Base-by-base conservation (phyloP, 64 coral and sea anemone species). In the Porites australiensis region DNA sequence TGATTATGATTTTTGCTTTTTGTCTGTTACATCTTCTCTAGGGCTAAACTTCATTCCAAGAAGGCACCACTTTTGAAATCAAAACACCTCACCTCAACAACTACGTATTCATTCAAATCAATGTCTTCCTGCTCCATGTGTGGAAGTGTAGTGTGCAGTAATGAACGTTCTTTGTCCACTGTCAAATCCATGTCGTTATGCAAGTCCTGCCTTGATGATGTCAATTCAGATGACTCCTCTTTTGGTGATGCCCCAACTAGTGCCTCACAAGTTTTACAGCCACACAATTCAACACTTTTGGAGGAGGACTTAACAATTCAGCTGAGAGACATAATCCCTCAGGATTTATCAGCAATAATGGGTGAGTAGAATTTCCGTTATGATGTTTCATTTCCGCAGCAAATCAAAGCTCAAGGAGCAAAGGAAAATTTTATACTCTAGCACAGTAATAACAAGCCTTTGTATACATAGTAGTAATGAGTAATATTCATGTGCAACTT, bases 121-220 rank as follows among this genome's bases (percentile, higher is more conserved):
- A 84, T 84, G 81, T 84, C 81, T 4, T 84, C 44, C 51, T 84
- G 81, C 19, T 68, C 81, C 43, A 16, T 68, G 18, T 69, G 63
- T 18, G 61, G 59, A 19, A 11, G 18, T 64, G 9, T n/a, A 21
- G 4, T 60, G 18, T 84, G 63, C 48, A 84, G 45, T 16, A 68
- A 19, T 64, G 62, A 51, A 16, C 81, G 52, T 52, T 45, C 63
- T 50, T 19, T 50, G 67, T 66, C 44, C 64, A 50, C 81, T 49
- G 6, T 84, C 44, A 84, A 84, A 50, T 84, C 81, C 44, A 84
- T 84, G 81, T 68, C 62, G 22, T 19, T 84, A 48, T 84, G 81
- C 45, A 10, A 50, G 44, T 84, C 81, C 16, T 51, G 12, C 6
- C 55, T 44, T 62, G 22, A 44, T 15, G 12, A 45, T 14, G 78